Evolutionary conservation across 2,888 invertebrate species (phyloP).

Genomic region (Steromphala cineraria): DNA sequence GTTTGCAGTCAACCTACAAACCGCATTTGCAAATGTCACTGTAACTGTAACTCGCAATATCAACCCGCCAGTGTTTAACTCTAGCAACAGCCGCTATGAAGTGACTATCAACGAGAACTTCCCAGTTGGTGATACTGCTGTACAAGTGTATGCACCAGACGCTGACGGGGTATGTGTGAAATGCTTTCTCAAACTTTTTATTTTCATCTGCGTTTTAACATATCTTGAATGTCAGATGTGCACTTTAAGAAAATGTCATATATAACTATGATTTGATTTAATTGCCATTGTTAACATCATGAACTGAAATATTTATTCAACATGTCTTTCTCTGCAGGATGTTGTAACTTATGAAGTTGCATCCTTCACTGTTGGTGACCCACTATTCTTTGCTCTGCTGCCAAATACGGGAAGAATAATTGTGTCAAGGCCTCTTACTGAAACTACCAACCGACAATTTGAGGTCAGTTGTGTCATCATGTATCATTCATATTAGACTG

Average conservation of each 20-base stretch:
- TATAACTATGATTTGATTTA: too few relatives aligned
- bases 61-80: constrained; percentile 45
- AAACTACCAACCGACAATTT: neutral
- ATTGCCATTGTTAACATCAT: too few relatives aligned
- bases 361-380: constrained; percentile 7
- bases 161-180: constrained; percentile 50
- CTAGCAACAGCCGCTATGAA: constrained; percentile 27
- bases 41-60: constrained; percentile 59
- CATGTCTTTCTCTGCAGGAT: constrained; percentile 41
- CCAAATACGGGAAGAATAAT: constrained; percentile 35
- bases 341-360: constrained; percentile 28
- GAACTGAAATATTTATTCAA: neutral
- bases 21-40: constrained; percentile 46
- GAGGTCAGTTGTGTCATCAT: neutral
- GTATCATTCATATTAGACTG: neutral
- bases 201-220: too few relatives aligned
- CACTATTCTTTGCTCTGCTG: constrained; percentile 37
- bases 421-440: constrained; percentile 38
- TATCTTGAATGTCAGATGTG: too few relatives aligned
- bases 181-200: too few relatives aligned
- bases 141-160: constrained; percentile 50
- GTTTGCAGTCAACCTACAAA: constrained; percentile 32
- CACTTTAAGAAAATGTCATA: too few relatives aligned
- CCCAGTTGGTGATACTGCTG: constrained; percentile 31
- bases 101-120: constrained; percentile 42